Evolutionary conservation across 2,113 vertebrate genomes (phyloP).

Genomic region (Tautogolabrus adspersus): DNA sequence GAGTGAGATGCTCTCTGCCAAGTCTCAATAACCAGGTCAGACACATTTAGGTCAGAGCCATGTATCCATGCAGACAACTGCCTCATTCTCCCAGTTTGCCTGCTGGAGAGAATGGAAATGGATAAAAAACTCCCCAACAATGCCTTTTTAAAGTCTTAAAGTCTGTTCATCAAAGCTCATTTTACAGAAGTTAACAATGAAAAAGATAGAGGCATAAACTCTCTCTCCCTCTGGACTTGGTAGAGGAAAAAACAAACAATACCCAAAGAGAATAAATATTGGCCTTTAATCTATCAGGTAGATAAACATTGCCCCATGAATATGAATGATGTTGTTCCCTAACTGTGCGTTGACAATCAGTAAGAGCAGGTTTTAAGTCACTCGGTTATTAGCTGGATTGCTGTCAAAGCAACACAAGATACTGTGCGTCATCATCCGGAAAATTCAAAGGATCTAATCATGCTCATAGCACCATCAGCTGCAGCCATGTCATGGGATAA

Average conservation of each 20-base stretch:
- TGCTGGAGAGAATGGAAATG: slow-evolving; percentile 34
- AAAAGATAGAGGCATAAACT: background rate
- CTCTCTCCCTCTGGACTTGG: background rate
- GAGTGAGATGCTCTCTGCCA: slow-evolving; percentile 43
- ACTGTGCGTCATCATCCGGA: background rate
- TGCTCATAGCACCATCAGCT: background rate
- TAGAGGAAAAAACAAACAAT: too few relatives aligned
- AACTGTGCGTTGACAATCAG: background rate
- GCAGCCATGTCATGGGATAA: background rate
- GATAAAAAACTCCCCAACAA: background rate
- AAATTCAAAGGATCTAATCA: background rate
- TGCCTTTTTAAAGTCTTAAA: slow-evolving; percentile 30
- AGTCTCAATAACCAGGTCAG: slow-evolving; percentile 73
- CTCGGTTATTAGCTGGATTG: background rate
- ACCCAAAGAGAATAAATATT: background rate
- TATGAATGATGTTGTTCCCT: background rate
- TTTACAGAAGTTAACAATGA: background rate
- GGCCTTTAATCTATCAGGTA: too few relatives aligned
- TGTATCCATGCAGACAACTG: slow-evolving; percentile 50
- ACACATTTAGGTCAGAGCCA: slow-evolving; percentile 75
- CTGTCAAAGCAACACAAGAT: background rate
- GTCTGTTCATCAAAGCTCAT: slow-evolving; percentile 22
- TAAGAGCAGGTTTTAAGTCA: background rate
- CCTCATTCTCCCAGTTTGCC: slow-evolving; percentile 29
- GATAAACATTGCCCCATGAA: background rate